Conservation (phyloP, 2,797 vertebrate species). For the Echeneis naucrates region DNA sequence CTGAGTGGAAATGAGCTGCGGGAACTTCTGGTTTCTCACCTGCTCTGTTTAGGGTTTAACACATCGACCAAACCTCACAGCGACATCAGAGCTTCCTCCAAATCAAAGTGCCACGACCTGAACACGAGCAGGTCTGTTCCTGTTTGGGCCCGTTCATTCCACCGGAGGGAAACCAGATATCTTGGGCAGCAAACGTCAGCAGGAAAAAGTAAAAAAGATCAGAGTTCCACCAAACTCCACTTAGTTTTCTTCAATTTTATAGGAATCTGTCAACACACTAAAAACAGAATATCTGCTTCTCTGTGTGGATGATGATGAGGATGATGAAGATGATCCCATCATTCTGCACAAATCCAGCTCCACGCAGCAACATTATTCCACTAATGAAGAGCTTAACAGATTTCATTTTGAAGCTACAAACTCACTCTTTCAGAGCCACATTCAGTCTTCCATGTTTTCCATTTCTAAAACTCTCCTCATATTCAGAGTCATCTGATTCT, state of each 20-base stretch:
- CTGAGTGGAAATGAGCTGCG: conserved; percentile 28
- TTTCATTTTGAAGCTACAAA: no score
- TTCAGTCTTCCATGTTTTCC: no score
- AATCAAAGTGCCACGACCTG: background rate
- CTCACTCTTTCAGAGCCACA: no score
- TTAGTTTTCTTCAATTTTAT: background rate
- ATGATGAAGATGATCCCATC: no score
- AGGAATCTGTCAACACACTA: background rate
- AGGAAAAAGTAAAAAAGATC: no score
- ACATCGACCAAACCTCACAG: background rate
- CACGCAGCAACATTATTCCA: no score
- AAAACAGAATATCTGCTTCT: background rate
- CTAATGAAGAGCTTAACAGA: no score
- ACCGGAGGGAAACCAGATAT: background rate
- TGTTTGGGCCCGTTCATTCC: background rate
- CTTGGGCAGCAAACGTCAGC: background rate
- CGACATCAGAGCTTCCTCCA: background rate
- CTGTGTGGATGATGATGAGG: background rate
- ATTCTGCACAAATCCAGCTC: no score
- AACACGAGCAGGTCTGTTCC: background rate
- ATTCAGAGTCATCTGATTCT: no score
- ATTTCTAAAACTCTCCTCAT: no score
- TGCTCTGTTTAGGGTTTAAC: background rate
- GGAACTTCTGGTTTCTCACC: background rate
- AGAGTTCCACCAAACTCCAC: background rate